Base-by-base conservation (phyloP, 2,888 invertebrate genomes). In the Dromius quadrimaculatus region DNA sequence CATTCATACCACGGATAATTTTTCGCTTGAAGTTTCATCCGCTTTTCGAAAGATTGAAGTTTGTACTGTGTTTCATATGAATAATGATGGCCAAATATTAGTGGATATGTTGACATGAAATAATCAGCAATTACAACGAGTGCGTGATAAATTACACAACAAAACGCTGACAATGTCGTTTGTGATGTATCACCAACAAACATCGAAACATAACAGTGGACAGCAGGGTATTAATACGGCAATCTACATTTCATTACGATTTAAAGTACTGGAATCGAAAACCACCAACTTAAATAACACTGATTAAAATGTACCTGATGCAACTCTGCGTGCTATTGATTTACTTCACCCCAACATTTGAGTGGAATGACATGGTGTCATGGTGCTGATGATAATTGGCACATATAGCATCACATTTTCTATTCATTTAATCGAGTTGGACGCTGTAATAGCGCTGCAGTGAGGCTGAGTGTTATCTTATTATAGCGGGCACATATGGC, bases 401-500 rank as follows among this genome's bases (percentile, higher is more conserved):
- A 65, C 38, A 66, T 66, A 66, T 66, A 57, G 57, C 66, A 66
- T 66, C 34, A 34, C 66, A 66, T 66, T 66, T 66, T 66, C 66
- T 66, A 66, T 66, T 54, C 66, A 66, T 66, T 66, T 66, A 66
- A 66, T 66, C 38, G 66, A 66, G 41, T 57, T 38, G 57, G 54
- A 38, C 41, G 41, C 28, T 66, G 38, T 65, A 50, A 65, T 65
- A 65, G 65, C 2, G 41, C 22, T 5, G 57, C 71, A 76, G 79
- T 79, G 22, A 9, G n/a, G 74, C 76, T 34, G 41, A 11, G 41
- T 15, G 79, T 80, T 80, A 80, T 79, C 80, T 80, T 79, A 79
- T 81, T 80, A 81, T 76, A 71, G 74, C 15, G 47, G 73, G 76
- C 78, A 77, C 79, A 79, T 79, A 78, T 78, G 78, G 78, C 81